Percentiles rank a stretch among this genome's conserved stretches.
Evolutionary conservation across 2,113 vertebrate species (phyloP).

Genomic region (Amphiprion percula): DNA sequence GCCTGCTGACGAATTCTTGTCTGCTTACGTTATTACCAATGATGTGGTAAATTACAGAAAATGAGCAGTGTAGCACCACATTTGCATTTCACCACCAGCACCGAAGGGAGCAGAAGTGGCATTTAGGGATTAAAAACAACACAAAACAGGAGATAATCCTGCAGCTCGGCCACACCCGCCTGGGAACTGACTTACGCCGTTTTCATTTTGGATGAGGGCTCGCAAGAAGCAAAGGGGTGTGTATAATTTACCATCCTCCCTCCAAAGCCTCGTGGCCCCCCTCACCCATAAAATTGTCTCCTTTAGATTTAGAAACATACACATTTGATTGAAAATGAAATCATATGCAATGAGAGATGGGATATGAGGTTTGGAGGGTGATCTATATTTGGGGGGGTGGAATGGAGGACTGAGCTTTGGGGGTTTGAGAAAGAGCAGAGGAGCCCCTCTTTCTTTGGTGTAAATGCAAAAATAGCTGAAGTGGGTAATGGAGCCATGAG

Average conservation of each 20-base stretch:
- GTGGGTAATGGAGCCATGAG: slow-evolving; percentile 79
- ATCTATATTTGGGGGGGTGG: slow-evolving; percentile 53
- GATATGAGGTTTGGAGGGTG: slow-evolving; percentile 51
- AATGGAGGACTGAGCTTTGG: slow-evolving; percentile 56
- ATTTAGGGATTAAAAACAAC: slow-evolving; percentile 81
- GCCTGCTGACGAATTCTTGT: slow-evolving; percentile 41
- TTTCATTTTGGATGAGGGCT: slow-evolving; percentile 70
- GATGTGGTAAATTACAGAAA: slow-evolving; percentile 46
- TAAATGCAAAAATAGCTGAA: slow-evolving; percentile 76
- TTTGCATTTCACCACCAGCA: slow-evolving; percentile 62
- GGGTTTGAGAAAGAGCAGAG: slow-evolving; percentile 43
- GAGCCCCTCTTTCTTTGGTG: slow-evolving; percentile 63
- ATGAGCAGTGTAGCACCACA: slow-evolving; percentile 17
- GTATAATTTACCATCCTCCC: slow-evolving; percentile 55
- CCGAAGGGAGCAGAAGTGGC: slow-evolving; percentile 58
- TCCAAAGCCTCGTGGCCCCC: slow-evolving; percentile 33
- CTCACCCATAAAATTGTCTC: slow-evolving; percentile 36
- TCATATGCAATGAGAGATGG: slow-evolving; percentile 52
- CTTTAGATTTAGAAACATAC: slow-evolving; percentile 55
- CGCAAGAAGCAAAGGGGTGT: slow-evolving; percentile 42
- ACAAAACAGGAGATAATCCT: slow-evolving; percentile 79
- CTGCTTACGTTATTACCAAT: slow-evolving; percentile 27
- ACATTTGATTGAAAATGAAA: slow-evolving; percentile 67
- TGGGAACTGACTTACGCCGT: slow-evolving; percentile 67
- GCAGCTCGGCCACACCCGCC: slow-evolving; percentile 64